phyloP scores from a whole-genome alignment of 1,140 invertebrate species.

The Epicauta chinensis region DNA sequence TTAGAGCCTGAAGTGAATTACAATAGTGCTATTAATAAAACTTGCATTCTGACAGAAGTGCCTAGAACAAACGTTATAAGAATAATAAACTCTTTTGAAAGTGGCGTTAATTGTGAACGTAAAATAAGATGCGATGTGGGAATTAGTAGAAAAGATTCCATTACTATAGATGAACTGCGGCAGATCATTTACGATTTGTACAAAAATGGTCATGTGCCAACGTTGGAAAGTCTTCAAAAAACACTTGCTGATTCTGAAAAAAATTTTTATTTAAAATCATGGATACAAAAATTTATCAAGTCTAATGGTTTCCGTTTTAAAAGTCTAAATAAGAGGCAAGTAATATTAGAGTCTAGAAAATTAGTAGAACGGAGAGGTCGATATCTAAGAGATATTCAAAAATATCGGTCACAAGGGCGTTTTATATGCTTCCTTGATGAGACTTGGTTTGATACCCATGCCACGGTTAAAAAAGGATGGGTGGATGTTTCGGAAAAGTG shows the following conservation, averaged over 20 bases:
- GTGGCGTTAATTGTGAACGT: not conserved
- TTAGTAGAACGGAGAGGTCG: not conserved
- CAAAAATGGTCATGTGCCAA: not conserved
- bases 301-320: not conserved
- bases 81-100: not conserved
- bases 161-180: not conserved
- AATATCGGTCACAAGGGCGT: not conserved
- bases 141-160: not conserved
- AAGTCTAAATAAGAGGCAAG: not conserved
- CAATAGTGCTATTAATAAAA: not conserved
- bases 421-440: constrained; percentile 2
- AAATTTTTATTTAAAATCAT: not conserved
- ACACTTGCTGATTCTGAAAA: not conserved
- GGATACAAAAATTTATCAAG: not conserved
- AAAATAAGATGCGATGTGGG: not conserved
- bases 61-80: not conserved
- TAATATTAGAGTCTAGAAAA: not conserved
- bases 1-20: too few relatives aligned
- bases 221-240: not conserved
- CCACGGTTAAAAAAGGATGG: constrained; percentile 10
- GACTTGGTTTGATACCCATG: constrained; percentile 1
- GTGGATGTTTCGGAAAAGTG: constrained; percentile 7
- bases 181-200: not conserved
- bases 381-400: not conserved
- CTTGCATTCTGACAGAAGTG: not conserved